Conservation (phyloP, 2,797 vertebrate genomes). For the Amblyraja radiata region DNA sequence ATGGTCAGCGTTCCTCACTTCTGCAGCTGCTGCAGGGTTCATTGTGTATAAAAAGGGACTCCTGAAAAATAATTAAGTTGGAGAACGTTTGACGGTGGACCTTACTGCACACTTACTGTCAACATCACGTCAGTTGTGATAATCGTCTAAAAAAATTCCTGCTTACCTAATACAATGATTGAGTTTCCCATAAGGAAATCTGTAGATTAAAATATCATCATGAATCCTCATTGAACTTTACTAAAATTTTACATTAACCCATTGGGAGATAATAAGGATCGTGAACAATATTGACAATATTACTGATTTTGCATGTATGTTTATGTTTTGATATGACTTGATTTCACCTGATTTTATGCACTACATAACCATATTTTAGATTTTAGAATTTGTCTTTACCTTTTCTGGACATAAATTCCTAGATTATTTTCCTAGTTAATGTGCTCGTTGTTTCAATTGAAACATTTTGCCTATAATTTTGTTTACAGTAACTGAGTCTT, state of each 20-base stretch:
- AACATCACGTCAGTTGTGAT: neutral
- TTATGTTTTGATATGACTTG: neutral
- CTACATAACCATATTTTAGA: neutral
- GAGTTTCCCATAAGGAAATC: neutral
- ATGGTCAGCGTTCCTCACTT: slow-evolving; percentile 64
- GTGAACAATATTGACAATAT: neutral
- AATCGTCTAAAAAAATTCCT: slow-evolving; percentile 19
- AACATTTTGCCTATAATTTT: slow-evolving; percentile 5
- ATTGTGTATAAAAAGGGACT: slow-evolving; percentile 74
- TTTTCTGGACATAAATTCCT: neutral
- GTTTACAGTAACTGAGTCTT: neutral
- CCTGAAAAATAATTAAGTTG: slow-evolving; percentile 42
- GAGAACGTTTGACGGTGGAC: neutral
- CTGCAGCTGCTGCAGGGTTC: slow-evolving; percentile 57
- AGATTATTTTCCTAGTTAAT: neutral
- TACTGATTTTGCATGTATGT: neutral
- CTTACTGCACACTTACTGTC: neutral
- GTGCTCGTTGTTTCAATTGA: neutral
- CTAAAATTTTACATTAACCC: neutral
- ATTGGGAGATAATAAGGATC: neutral
- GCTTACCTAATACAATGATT: slow-evolving; percentile 2
- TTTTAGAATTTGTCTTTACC: neutral
- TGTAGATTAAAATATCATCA: neutral
- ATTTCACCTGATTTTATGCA: neutral
- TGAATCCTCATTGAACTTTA: neutral